These are phyloP conservation scores for Cichladusa arquata DNA, from an alignment of 2,113 vertebrate genomes.

Conservation along the genomic window DNA sequence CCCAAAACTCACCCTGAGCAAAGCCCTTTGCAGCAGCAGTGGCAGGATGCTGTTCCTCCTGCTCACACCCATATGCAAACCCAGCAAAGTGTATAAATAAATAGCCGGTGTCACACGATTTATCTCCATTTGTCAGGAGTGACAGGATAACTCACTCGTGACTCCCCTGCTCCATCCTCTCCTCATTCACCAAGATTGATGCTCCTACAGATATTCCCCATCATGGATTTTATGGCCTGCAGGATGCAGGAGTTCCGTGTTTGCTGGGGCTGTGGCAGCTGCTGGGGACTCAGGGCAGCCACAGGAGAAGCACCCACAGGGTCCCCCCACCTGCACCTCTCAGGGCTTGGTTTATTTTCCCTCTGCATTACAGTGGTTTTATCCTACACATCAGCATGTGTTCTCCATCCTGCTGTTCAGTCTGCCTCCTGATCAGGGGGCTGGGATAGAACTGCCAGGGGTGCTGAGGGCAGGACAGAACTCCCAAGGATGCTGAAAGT, in stretches of 20 bases:
- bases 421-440: neutral
- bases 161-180: constrained; percentile 25
- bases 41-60: accelerated
- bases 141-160: constrained; percentile 56
- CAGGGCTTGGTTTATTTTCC: neutral
- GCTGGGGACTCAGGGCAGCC: neutral
- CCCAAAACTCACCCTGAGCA: neutral
- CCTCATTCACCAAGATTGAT: constrained; percentile 62
- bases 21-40: neutral
- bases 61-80: neutral
- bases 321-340: neutral
- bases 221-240: neutral
- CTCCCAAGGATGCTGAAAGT: too few species aligned
- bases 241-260: neutral
- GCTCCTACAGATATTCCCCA: neutral
- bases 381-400: accelerated
- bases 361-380: neutral
- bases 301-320: accelerated
- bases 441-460: neutral
- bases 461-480: neutral
- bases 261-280: neutral
- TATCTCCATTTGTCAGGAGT: constrained; percentile 64
- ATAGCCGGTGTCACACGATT: constrained; percentile 18
- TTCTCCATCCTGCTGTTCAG: neutral
- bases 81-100: constrained; percentile 24